These are phyloP conservation scores for Myotis vivesi DNA, from an alignment of 2,797 vertebrate species.

Conservation along the genomic window DNA sequence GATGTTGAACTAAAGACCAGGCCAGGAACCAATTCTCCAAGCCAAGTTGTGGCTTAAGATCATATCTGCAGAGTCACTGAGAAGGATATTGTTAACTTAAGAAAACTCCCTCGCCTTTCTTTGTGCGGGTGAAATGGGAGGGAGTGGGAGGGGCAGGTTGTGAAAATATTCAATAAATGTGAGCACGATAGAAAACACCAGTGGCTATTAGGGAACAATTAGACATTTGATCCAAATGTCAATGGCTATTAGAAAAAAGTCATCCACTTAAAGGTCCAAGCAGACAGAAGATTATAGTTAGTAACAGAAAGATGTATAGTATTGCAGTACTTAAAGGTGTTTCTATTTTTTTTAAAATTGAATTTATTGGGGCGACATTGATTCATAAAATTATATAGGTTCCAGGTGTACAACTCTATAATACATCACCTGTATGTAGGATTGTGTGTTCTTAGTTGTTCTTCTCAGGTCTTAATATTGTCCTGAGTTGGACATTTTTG, in stretches of 20 bases:
- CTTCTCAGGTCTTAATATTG: neutral
- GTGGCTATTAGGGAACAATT: neutral
- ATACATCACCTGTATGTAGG: neutral
- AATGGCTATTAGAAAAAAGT: neutral
- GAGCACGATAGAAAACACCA: neutral
- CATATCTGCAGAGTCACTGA: neutral
- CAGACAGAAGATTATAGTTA: neutral
- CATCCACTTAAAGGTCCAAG: rapidly evolving
- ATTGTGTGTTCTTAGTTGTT: neutral
- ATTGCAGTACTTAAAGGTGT: neutral
- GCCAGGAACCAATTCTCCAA: neutral
- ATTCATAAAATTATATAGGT: neutral
- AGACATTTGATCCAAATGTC: neutral
- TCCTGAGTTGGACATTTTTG: neutral
- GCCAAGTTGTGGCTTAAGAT: neutral
- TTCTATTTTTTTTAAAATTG: neutral
- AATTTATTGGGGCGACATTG: neutral
- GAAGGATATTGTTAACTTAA: neutral
- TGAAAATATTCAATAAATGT: neutral
- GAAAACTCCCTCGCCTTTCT: neutral
- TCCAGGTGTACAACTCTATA: neutral
- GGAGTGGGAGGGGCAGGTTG: neutral
- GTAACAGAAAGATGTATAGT: neutral
- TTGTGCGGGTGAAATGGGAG: neutral
- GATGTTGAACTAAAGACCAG: neutral